Base-by-base conservation (phyloP, 2,797 vertebrate species). In the Kryptopterus vitreolus region DNA sequence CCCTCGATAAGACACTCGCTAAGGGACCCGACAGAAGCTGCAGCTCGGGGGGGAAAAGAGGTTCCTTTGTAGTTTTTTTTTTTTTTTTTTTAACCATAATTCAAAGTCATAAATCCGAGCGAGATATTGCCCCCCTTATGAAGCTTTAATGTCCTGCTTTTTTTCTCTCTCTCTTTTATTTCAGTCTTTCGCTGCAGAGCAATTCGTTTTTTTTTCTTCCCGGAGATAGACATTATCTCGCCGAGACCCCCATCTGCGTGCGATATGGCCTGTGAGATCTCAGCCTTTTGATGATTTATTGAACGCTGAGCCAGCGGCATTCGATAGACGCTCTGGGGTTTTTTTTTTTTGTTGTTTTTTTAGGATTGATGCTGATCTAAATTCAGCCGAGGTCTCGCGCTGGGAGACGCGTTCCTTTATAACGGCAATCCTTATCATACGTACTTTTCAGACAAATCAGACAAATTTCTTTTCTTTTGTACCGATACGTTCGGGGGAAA, bases 201-300 rank as follows among this genome's bases (percentile, higher is more conserved):
- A 35, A 59, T 74, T 26, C n/a, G n/a, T n/a, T n/a, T 29, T 43
- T 43, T 9, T 43, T 43, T 9, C 10, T 9, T 43, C 43, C 33
- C 33, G 24, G 4, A 26, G 15, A 33, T 69, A 59, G 57, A 81
- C 52, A 61, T 76, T 20, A 86, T 87, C 87, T 89, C 86, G 87
- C 31, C 84, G 89, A 87, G 84, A 86, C 46, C 29, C 48, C 33
- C 59, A 52, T 53, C 66, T 70, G 26, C 70, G 48, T 71, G 26
- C 43, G 70, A 33, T 74, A 48, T 18, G 29, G 63, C 57, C 88
- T 89, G 88, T 89, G 85, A 87, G 79, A 76, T 80, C 58, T 87
- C 86, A 88, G 86, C 87, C 87, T 93, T 78, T 92, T 93, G 91
- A 93, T 93, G 93, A 92, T 93, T 93, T 92, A 93, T 93, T 92